Base-by-base conservation (phyloP, 2,113 vertebrate genomes). In the Phalacrocorax brasilianus region DNA sequence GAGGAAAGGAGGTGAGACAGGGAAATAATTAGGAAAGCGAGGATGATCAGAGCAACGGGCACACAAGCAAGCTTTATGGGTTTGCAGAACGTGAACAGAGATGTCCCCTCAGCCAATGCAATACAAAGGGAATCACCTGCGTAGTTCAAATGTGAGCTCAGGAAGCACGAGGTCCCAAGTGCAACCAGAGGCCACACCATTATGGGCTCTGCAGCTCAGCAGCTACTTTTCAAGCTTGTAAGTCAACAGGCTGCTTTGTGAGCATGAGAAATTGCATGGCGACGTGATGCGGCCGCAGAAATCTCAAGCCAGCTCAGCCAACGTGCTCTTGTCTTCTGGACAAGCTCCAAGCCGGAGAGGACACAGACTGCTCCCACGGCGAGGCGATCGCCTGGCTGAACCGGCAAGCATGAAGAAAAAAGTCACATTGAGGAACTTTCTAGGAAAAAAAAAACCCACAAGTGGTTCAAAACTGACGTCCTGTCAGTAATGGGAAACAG, bases 151-250 rank as follows among this genome's bases (percentile, higher is more conserved):
- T 2, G 23, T 2, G 7, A 26, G 17, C 49, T 32, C 26, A 3
- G 40, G 55, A 18, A 49, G 55, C 50, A 8, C 0, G 6, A 71
- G 17, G 55, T 27, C 72, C 63, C 30, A 21, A 30, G 40, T 5
- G 1, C 1, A 15, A 24, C 14, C 55, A 19, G n/a, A 14, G 8
- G n/a, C 52, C 8, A 22, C 23, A 18, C 16, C 20, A 1, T 3
- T 7, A 40, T 0, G 8, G 15, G 53, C 42, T 35, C 47, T 7
- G 56, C 27, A 17, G 42, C 55, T 82, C 56, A 7, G 42, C 27
- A 40, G 40, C 26, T 59, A 8, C 47, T 27, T 17, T 18, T 18
- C 33, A 13, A 17, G 22, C 50, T 28, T 42, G 0, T 38, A n/a
- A 38, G 33, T 8, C 85, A 72, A 17, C 14, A 3, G 58, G 7